Conservation (phyloP, 2,113 vertebrate species). For the Phyllostomus discolor region DNA sequence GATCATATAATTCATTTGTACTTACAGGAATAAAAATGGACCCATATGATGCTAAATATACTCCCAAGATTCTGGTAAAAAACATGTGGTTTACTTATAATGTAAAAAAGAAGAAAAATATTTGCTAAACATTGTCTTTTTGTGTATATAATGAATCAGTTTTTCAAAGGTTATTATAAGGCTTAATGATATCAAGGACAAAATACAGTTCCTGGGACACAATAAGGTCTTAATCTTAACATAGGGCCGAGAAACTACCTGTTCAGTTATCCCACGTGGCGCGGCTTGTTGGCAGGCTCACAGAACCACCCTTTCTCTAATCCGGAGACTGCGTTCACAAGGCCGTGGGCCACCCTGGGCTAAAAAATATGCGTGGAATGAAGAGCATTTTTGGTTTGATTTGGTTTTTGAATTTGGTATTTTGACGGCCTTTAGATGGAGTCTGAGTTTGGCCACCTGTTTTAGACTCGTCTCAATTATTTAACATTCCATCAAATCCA, state of each 20-base stretch:
- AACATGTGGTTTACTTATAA: not conserved
- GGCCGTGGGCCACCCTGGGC: not conserved
- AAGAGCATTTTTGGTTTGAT: not conserved
- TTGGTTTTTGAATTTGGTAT: not conserved
- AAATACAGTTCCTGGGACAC: not conserved
- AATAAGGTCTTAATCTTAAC: not conserved
- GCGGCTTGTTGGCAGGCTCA: not conserved
- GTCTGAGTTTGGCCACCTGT: not conserved
- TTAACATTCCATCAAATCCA: not conserved
- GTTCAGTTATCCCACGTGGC: not conserved
- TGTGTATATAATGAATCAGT: not conserved
- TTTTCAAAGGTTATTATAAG: not conserved
- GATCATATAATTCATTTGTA: not conserved
- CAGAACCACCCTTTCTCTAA: not conserved
- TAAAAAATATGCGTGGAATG: not conserved
- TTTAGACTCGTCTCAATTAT: not conserved
- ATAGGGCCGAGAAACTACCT: not conserved
- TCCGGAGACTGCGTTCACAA: not conserved
- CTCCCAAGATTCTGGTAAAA: not conserved
- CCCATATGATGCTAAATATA: not conserved
- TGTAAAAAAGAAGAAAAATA: conserved; percentile 17
- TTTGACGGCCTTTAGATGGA: not conserved
- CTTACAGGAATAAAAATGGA: not conserved
- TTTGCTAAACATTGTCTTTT: not conserved
- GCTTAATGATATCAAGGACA: not conserved